Evolutionary conservation across 2,113 vertebrate genomes (phyloP).

Genomic region (Pachyramphus minor): DNA sequence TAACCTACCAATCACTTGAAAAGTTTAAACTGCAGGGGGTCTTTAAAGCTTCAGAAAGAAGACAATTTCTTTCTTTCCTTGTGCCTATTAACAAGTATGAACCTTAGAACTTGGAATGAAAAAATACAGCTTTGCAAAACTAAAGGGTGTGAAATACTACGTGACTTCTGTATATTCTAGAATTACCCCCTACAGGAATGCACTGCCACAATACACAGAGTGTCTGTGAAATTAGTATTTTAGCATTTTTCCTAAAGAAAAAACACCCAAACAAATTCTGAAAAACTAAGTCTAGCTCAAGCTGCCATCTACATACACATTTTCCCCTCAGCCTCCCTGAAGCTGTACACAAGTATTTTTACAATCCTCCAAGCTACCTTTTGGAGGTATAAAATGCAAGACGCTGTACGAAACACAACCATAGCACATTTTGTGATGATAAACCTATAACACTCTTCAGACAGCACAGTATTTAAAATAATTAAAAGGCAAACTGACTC

Average conservation of each 20-base stretch:
- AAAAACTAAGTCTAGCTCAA: neutral
- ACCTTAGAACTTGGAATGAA: neutral
- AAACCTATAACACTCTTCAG: neutral
- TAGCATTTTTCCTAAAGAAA: neutral
- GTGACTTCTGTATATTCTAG: neutral
- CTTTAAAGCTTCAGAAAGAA: neutral
- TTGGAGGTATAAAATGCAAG: neutral
- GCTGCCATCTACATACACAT: neutral
- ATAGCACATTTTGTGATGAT: neutral
- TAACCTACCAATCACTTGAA: neutral
- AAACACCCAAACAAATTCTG: neutral
- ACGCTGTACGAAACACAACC: fast-evolving
- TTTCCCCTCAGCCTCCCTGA: neutral
- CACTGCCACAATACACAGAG: neutral
- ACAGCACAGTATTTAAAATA: neutral
- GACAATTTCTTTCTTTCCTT: neutral
- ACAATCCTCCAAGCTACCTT: neutral
- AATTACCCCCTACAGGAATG: neutral
- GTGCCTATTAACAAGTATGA: neutral
- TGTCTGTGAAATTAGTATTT: neutral
- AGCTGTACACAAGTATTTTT: neutral
- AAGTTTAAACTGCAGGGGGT: neutral
- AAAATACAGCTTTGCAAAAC: neutral
- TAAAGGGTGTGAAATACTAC: neutral
- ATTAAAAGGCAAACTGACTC: neutral